A percentile compares a stretch with the other conserved stretches of the same genome.
Evolutionary conservation across 2,888 invertebrate genomes (phyloP).

Genomic region (Selenia dentaria): DNA sequence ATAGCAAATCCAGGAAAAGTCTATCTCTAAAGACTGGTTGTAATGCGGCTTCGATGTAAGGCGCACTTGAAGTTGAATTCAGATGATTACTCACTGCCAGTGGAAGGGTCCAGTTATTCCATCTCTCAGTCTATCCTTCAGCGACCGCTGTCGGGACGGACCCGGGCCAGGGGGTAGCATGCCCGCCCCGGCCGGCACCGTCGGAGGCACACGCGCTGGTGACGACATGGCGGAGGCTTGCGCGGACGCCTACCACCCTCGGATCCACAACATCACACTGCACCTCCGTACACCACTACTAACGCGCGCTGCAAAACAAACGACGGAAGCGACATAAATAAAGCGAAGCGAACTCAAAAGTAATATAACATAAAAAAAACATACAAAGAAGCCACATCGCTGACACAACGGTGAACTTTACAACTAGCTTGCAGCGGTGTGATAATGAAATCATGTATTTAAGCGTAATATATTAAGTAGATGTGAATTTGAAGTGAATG

Average conservation of each 20-base stretch:
- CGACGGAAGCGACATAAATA: constrained; percentile 79
- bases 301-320: constrained; percentile 78
- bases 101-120: constrained; percentile 91
- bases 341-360: constrained; percentile 64
- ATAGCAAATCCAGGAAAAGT: neutral
- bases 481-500: no score
- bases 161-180: constrained; percentile 75
- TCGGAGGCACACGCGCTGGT: constrained; percentile 66
- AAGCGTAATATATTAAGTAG: no score
- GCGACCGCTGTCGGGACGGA: constrained; percentile 90
- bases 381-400: constrained; percentile 40
- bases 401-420: constrained; percentile 5
- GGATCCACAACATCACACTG: constrained; percentile 59
- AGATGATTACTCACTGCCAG: constrained; percentile 89
- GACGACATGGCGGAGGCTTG: constrained; percentile 63
- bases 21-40: neutral
- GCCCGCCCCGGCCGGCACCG: constrained; percentile 71
- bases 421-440: constrained; percentile 5
- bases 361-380: constrained; percentile 34
- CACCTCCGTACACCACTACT: constrained; percentile 65
- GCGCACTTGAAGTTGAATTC: constrained; percentile 16
- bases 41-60: constrained; percentile 17
- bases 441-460: neutral
- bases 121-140: constrained; percentile 91
- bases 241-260: constrained; percentile 50